These are phyloP conservation scores for Bimastos eiseni DNA, from an alignment of 2,888 invertebrate species.

Conservation along the genomic window DNA sequence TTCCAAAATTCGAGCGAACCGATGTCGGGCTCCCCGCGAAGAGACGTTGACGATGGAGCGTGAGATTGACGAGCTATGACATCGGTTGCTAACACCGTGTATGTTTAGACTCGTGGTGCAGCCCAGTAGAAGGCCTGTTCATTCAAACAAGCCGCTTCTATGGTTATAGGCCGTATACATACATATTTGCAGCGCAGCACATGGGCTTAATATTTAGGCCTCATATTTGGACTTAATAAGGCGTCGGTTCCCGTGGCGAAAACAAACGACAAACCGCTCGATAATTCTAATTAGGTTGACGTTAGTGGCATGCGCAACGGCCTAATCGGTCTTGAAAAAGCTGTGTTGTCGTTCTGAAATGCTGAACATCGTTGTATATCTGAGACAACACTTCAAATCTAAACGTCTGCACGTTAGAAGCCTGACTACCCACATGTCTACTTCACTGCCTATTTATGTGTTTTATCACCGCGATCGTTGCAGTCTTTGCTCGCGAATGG, in stretches of 20 bases:
- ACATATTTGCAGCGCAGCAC: neutral
- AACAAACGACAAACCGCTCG: neutral
- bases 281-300: neutral
- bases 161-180: constrained; percentile 22
- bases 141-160: constrained; percentile 21
- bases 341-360: neutral
- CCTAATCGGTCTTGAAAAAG: neutral
- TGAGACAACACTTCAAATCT: neutral
- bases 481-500: neutral
- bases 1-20: neutral
- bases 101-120: constrained; percentile 4
- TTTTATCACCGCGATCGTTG: neutral
- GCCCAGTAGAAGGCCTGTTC: neutral
- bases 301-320: neutral
- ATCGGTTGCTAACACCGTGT: constrained; percentile 13
- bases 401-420: neutral
- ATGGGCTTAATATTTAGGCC: neutral
- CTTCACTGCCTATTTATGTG: neutral
- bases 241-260: neutral
- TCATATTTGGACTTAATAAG: neutral
- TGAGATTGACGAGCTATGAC: neutral
- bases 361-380: neutral
- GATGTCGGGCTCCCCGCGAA: neutral
- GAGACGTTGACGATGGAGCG: neutral
- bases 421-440: neutral